Percentiles rank a stretch among this genome's conserved stretches.
phyloP scores from a whole-genome alignment of 2,888 invertebrate genomes.

The Nomada ferruginata region DNA sequence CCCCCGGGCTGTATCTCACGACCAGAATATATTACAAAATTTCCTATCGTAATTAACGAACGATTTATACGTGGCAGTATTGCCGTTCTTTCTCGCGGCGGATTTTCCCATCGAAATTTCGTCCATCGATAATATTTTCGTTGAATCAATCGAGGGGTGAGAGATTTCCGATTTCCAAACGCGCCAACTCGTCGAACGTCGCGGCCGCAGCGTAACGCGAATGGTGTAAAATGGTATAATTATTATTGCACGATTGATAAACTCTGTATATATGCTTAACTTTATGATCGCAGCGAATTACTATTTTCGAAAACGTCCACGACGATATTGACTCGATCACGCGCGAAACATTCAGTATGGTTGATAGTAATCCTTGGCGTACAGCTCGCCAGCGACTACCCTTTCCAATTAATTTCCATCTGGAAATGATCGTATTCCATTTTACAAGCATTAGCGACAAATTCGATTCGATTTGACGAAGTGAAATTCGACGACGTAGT shows the following conservation, averaged over 20 bases:
- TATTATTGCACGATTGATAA: constrained; percentile 57
- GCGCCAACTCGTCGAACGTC: constrained; percentile 31
- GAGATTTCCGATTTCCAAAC: constrained; percentile 36
- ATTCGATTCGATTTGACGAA: no score
- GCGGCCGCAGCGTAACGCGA: constrained; percentile 50
- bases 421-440: constrained; percentile 25
- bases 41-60: constrained; percentile 14
- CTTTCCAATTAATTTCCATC: neutral
- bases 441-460: no score
- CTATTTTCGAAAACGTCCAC: constrained; percentile 37
- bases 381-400: no score
- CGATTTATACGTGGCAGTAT: neutral
- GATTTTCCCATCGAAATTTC: constrained; percentile 4
- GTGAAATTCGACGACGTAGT: no score
- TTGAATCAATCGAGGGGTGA: constrained; percentile 65
- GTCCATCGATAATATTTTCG: constrained; percentile 37
- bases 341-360: constrained; percentile 55
- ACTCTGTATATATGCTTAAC: constrained; percentile 44
- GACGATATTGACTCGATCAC: constrained; percentile 49
- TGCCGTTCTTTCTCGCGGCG: neutral
- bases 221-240: constrained; percentile 61
- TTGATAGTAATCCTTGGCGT: constrained; percentile 46
- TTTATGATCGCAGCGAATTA: constrained; percentile 28
- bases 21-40: constrained; percentile 7
- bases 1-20: no score